Evolutionary conservation across 2,113 vertebrate genomes (phyloP).

Genomic region (Indicator maculatus): DNA sequence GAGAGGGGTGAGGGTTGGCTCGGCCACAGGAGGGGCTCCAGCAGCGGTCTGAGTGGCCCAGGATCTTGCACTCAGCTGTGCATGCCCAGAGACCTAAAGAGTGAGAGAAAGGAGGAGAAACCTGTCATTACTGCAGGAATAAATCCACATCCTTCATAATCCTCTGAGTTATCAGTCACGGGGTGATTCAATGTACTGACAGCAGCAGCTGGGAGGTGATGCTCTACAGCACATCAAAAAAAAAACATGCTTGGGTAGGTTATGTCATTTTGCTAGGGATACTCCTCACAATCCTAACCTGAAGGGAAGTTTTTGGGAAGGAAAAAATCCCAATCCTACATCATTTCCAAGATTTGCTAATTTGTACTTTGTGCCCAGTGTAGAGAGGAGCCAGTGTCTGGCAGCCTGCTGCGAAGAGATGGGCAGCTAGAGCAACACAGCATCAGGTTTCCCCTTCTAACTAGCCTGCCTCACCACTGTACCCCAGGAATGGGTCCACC

Average conservation of each 20-base stretch:
- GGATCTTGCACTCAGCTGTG: constrained; percentile 93
- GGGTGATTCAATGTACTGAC: background rate
- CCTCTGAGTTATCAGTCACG: background rate
- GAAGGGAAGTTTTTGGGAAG: background rate
- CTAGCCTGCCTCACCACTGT: background rate
- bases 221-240: background rate
- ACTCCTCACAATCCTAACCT: background rate
- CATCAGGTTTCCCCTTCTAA: background rate
- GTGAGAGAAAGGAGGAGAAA: background rate
- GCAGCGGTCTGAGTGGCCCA: constrained; percentile 96
- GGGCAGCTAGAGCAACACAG: background rate
- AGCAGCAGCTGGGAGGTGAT: fast-evolving
- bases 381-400: background rate
- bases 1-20: constrained; percentile 77
- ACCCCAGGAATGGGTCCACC: background rate
- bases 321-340: background rate
- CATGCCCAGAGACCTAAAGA: constrained; percentile 92
- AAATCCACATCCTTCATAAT: background rate
- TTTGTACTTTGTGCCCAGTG: background rate
- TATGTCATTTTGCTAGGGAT: background rate
- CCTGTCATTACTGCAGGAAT: background rate
- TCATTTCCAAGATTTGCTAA: background rate
- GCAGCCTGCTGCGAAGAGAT: background rate
- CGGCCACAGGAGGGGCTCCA: constrained; percentile 93
- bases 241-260: background rate